Evolutionary conservation across 2,113 vertebrate species (phyloP).

Genomic region (Gymnarchus niloticus): DNA sequence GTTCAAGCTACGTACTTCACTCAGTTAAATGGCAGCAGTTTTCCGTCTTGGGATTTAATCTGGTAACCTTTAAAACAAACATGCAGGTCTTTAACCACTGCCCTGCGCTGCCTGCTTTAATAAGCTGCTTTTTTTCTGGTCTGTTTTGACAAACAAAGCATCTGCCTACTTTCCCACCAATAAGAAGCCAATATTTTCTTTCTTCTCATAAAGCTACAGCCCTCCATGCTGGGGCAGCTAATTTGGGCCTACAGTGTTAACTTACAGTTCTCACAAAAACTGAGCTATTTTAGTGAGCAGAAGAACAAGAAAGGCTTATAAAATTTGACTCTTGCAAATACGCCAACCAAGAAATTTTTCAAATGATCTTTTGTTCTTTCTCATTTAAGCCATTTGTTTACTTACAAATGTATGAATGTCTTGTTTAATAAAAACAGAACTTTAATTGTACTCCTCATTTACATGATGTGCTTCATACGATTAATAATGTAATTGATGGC

Average conservation of each 20-base stretch:
- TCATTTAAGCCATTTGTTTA: no score
- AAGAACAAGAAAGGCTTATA: not conserved
- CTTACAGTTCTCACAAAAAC: constrained; percentile 16
- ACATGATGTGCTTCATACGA: not conserved
- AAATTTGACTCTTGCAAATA: constrained; percentile 13
- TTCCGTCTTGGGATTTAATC: no score
- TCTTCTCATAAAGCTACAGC: constrained; percentile 19
- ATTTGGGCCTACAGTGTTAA: not conserved
- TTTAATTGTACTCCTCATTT: not conserved
- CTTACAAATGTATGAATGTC: not conserved
- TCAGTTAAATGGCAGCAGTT: not conserved
- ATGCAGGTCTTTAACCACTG: no score
- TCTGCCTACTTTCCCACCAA: constrained; percentile 17
- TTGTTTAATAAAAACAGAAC: not conserved
- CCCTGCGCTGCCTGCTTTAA: not conserved
- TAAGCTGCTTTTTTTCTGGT: not conserved
- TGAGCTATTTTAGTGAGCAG: constrained; percentile 13
- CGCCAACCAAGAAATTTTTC: not conserved
- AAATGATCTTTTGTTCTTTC: no score
- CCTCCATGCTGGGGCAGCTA: not conserved
- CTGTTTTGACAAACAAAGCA: not conserved
- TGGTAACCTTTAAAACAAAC: not conserved
- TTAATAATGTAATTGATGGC: not conserved
- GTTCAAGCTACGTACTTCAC: not conserved
- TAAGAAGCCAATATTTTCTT: not conserved